Conservation (phyloP, 64 coral and sea anemone species). For the Dendronephthya gigantea region DNA sequence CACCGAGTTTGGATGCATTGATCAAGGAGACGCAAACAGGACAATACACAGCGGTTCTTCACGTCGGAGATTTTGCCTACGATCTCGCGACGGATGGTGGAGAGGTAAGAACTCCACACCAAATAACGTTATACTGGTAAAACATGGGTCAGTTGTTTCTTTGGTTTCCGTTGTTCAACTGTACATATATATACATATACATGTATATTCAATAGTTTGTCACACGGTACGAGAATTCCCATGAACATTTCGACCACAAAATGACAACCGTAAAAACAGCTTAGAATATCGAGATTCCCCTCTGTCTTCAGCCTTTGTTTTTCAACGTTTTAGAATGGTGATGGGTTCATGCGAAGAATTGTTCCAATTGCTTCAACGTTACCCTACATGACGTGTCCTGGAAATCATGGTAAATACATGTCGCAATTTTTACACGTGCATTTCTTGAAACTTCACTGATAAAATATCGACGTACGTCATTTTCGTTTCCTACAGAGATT, state of each 20-base stretch:
- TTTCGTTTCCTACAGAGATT: constrained; percentile 44
- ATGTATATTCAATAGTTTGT: no score
- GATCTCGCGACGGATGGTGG: constrained; percentile 58
- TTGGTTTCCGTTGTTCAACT: no score
- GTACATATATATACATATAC: no score
- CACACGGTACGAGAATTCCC: no score
- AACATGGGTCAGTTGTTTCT: no score
- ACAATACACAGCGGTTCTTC: constrained; percentile 48
- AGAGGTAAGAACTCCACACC: constrained; percentile 27
- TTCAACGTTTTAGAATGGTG: constrained; percentile 40
- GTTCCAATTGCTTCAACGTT: constrained; percentile 54
- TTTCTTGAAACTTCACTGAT: not conserved
- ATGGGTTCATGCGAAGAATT: constrained; percentile 77
- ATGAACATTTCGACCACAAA: no score
- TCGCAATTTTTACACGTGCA: not conserved
- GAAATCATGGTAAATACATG: constrained; percentile 54
- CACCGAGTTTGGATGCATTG: constrained; percentile 48
- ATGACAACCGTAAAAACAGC: no score
- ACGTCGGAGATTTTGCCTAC: constrained; percentile 75
- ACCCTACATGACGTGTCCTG: constrained; percentile 80
- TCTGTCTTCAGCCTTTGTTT: no score
- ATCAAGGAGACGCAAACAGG: constrained; percentile 53
- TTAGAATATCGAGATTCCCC: no score
- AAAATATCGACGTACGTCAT: not conserved
- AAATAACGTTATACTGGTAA: not conserved